Base-by-base conservation (phyloP, 2,797 vertebrate species). In the Vespertilio murinus region DNA sequence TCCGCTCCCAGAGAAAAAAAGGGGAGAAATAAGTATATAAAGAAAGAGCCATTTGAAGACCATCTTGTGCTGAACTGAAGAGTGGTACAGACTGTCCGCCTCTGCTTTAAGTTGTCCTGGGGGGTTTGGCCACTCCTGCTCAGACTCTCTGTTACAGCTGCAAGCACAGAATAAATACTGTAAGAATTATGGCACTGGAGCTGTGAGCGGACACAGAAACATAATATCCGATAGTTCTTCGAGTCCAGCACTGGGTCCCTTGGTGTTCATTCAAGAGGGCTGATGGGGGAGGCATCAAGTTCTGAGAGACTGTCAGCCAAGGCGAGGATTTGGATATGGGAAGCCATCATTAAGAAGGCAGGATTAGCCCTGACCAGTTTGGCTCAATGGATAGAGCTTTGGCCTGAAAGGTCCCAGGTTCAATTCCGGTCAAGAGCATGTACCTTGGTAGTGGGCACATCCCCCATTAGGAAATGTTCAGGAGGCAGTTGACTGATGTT, bases 81-180 rank as follows among this genome's bases (percentile, higher is more conserved):
- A 38, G 5, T 11, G 4, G 45, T 0, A 6, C 4, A 20, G 16
- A 11, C 40, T 40, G 56, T 18, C 56, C 0, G 1, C 23, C 25
- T 88, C 45, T 22, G 45, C 25, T 40, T 38, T 30, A 30, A 49
- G 38, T n/a, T 30, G 42, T 14, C 86, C 61, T 13, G 42, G 45
- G 14, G 20, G 8, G 4, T 8, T 45, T 80, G 83, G 33, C 59
- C 0, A 8, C 45, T 38, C 33, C 40, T n/a, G 17, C 25, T 49
- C 47, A 20, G 42, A 49, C 11, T 12, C 8, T 22, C 54, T 18
- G 11, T 16, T 52, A 9, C 1, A 52, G 56, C 70, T 49, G 5
- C 3, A 14, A 8, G 35, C 10, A 25, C 25, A 33, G 67, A 47
- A 23, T 3, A 18, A 8, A 11, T 22, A 8, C 8, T n/a, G 40